Evolutionary conservation across 2,888 invertebrate genomes (phyloP), one percentile per base, ranked within the genome.

Genomic region (Ectemnius lituratus): DNA sequence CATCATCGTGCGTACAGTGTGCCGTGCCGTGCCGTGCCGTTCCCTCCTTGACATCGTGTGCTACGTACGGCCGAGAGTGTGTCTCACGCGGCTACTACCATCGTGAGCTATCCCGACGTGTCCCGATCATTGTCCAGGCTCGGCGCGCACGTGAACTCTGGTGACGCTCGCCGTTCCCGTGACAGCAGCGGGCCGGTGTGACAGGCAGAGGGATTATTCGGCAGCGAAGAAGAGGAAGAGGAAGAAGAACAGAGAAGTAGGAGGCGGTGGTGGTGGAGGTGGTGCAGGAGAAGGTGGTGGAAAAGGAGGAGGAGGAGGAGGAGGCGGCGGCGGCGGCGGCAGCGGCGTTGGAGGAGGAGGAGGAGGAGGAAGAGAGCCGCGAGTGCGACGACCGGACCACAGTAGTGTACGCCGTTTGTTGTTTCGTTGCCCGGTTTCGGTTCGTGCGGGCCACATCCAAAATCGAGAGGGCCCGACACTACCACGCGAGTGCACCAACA

Each of bases 351-450:
- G 62, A 6, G 20, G 64, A 72, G 67, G 67, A 62, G 81, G 73
- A 69, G 82, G 74, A 76, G 60, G 72, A 75, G 63, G 79, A 74
- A 73, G 69, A 74, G 68, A 75, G 80, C 75, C 71, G 76, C 83
- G 82, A 83, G 82, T 82, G 82, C 82, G 81, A 82, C 81, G 81
- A 82, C 81, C 81, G 83, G 76, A 70, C 76, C 72, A 74, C 76
- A 80, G 78, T 83, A 82, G 82, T 82, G 83, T 76, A 78, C 82
- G 76, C 59, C 78, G 83, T 80, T 83, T 83, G 82, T 82, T 83
- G 81, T 83, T 83, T 76, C 83, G 78, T 76, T 66, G 79, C 66
- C 77, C 82, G 70, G 77, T 77, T 69, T 82, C 78, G 80, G 75
- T 72, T 37, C 70, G 63, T 67, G 63, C 70, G 66, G 69, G 46